A percentile compares a stretch with the other conserved stretches of the same genome.
phyloP scores from a whole-genome alignment of 2,888 invertebrate species.

The Erebia ligea region DNA sequence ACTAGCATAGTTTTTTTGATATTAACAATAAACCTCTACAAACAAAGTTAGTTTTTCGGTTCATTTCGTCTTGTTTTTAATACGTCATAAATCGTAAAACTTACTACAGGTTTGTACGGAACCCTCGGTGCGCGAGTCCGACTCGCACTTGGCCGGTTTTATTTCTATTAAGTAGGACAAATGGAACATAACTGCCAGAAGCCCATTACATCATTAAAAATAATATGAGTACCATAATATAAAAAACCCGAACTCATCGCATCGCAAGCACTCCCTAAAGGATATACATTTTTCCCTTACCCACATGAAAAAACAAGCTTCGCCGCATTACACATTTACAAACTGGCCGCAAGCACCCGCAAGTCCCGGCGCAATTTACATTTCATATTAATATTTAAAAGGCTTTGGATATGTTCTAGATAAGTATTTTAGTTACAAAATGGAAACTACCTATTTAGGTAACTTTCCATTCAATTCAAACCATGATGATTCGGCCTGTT shows the following conservation, averaged over 20 bases:
- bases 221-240: constrained; percentile 5
- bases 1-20: too few species aligned
- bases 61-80: too few species aligned
- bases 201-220: constrained; percentile 13
- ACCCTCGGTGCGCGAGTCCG: too few species aligned
- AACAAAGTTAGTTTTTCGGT: too few species aligned
- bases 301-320: constrained; percentile 39
- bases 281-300: constrained; percentile 17
- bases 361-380: constrained; percentile 66
- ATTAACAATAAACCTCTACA: too few species aligned
- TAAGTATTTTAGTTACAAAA: constrained; percentile 28
- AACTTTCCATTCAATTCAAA: neutral
- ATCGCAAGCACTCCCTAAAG: constrained; percentile 25
- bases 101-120: too few species aligned
- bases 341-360: constrained; percentile 58
- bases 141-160: too few species aligned
- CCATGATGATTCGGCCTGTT: too few species aligned
- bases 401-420: constrained; percentile 42
- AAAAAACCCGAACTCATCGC: constrained; percentile 20
- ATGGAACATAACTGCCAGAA: neutral
- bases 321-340: constrained; percentile 42
- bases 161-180: neutral
- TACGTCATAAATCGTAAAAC: too few species aligned
- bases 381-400: constrained; percentile 66
- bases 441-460: neutral